These are phyloP conservation scores for Sarcophaga bullata DNA, from an alignment of 1,140 invertebrate species.

Conservation along the genomic window DNA sequence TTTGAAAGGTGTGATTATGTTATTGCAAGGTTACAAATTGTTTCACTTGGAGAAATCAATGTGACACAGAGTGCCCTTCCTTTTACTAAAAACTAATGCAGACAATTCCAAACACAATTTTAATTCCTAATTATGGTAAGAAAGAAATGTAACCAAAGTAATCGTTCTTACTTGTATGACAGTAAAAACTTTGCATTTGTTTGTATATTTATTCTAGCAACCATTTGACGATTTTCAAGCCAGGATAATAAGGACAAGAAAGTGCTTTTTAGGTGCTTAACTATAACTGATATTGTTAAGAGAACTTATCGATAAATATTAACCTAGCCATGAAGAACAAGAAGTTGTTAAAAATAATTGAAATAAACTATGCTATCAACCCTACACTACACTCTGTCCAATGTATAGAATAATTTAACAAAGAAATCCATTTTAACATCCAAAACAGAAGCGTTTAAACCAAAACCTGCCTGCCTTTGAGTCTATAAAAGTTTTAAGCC, in stretches of 20 bases:
- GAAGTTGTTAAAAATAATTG: too few species aligned
- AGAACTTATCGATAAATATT: too few species aligned
- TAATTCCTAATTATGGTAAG: not conserved
- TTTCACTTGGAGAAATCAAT: constrained; percentile 39
- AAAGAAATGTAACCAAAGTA: constrained; percentile 8
- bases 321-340: too few species aligned
- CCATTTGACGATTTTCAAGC: constrained; percentile 38
- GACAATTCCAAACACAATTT: not conserved
- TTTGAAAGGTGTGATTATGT: not conserved
- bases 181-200: constrained; percentile 29
- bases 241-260: constrained; percentile 1
- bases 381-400: too few species aligned
- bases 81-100: not conserved
- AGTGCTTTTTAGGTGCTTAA: constrained; percentile 33
- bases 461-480: too few species aligned
- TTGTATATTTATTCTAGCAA: constrained; percentile 18
- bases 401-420: too few species aligned
- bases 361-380: too few species aligned
- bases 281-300: too few species aligned
- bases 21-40: constrained; percentile 48
- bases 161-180: not conserved
- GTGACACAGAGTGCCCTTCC: constrained; percentile 47
- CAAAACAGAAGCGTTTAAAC: too few species aligned
- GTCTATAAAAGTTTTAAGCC: too few species aligned
- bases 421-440: too few species aligned